Base-by-base conservation (phyloP, 2,113 vertebrate species). In the Chaetura pelagica region DNA sequence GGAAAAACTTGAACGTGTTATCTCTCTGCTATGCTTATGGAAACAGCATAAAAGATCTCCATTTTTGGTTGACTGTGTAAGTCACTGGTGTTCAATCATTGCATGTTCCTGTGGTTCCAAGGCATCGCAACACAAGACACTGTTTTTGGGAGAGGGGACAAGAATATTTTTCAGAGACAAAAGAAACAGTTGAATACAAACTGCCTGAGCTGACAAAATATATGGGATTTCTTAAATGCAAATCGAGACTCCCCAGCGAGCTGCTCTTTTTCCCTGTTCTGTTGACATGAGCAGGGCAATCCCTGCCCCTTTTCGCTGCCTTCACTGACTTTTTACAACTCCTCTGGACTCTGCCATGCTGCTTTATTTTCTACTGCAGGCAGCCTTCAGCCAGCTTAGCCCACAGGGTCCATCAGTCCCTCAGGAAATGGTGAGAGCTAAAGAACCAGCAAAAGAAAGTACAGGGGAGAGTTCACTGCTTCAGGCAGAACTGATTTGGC, bases 71-170 rank as follows among this genome's bases (percentile, higher is more conserved):
- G 38, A 59, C 5, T 13, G 4, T 10, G 4, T 40, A 42, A 69
- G 27, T 44, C 21, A 16, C 23, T 63, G 38, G 38, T 46, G 42
- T 18, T 52, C 21, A 55, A 6, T 19, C 17, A 49, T 29, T 42
- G 48, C 19, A 18, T 2, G 5, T 29, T 27, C 48, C 48, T 27
- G 55, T 3, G 11, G 49, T 77, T 66, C 51, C 35, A 71, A 54
- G 46, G 73, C 58, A 59, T 7, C 0, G 0, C 22, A 62, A 0
- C 1, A 52, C 8, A 30, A 55, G 35, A 63, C 38, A 7, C 21
- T 34, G 14, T 5, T 79, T 26, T n/a, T 46, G 12, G 49, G 21
- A 52, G 11, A 64, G 26, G 6, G 21, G 20, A 46, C 35, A 52
- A 1, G 0, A 42, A 58, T 2, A 44, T 2, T 59, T 46, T 20